phyloP scores from a whole-genome alignment of 1,140 invertebrate genomes.

The Tetramorium simillimum region DNA sequence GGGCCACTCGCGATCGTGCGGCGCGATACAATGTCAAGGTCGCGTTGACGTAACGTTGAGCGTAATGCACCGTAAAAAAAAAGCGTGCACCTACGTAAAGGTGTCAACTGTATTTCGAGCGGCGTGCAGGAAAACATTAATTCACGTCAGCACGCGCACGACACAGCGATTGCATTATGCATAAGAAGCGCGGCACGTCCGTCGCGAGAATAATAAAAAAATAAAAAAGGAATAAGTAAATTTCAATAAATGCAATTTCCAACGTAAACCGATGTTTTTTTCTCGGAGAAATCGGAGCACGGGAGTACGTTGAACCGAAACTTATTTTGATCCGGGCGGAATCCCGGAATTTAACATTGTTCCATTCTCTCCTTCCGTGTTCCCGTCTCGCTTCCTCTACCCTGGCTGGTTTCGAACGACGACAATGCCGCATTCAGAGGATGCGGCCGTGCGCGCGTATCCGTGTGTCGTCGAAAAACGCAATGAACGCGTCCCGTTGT shows the following conservation, averaged over 20 bases:
- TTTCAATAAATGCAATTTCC: background rate
- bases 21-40: slow-evolving; percentile 65
- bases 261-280: background rate
- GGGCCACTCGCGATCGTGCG: slow-evolving; percentile 12
- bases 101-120: background rate
- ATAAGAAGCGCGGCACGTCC: too few species aligned
- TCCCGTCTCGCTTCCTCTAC: background rate
- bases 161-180: background rate
- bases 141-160: background rate
- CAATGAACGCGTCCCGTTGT: slow-evolving; percentile 13
- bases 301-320: background rate
- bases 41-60: slow-evolving; percentile 56
- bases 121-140: background rate
- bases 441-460: background rate
- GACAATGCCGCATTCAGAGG: background rate
- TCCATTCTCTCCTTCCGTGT: background rate
- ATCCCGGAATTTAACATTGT: background rate
- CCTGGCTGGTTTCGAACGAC: background rate
- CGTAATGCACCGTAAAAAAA: background rate
- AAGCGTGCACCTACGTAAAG: background rate
- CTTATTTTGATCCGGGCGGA: background rate
- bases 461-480: background rate
- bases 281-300: background rate
- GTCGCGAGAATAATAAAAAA: background rate
- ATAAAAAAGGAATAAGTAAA: background rate